These are phyloP conservation scores for Eidolon dupreanum DNA, from an alignment of 2,797 vertebrate genomes.

Conservation along the genomic window DNA sequence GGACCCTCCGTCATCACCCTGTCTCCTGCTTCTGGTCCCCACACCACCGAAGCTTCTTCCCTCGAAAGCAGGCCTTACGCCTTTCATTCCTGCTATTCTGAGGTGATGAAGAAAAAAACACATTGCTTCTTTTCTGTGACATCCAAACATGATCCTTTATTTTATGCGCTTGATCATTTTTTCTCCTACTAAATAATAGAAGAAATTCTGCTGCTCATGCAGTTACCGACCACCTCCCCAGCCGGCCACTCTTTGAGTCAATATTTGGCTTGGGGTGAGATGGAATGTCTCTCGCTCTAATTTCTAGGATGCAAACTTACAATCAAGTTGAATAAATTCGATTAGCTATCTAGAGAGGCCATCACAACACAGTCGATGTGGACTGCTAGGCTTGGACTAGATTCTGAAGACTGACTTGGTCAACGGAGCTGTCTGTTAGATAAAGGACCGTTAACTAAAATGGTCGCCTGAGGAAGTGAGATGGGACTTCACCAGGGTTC, in stretches of 20 bases:
- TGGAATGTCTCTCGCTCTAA: not conserved
- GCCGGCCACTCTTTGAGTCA: no score
- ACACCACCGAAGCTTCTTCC: fast-evolving
- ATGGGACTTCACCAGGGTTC: no score
- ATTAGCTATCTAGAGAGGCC: not conserved
- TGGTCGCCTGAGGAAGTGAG: no score
- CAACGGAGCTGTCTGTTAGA: fast-evolving
- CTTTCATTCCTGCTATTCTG: no score
- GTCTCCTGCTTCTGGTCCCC: not conserved
- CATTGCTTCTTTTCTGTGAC: not conserved
- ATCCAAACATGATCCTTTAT: not conserved
- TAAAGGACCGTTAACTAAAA: not conserved
- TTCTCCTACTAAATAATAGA: not conserved
- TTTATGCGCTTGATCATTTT: not conserved
- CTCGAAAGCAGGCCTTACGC: not conserved
- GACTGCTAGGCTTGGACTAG: not conserved
- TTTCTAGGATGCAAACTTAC: not conserved
- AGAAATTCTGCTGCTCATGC: not conserved
- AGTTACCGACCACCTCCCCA: no score
- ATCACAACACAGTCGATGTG: not conserved
- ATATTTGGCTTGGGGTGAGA: not conserved
- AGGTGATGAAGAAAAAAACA: not conserved
- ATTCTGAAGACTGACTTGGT: no score
- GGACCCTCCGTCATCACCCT: fast-evolving
- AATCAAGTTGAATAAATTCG: not conserved